A percentile compares a stretch with the other conserved stretches of the same genome.
Evolutionary conservation across 2,113 vertebrate genomes (phyloP).

Genomic region (Upupa epops): DNA sequence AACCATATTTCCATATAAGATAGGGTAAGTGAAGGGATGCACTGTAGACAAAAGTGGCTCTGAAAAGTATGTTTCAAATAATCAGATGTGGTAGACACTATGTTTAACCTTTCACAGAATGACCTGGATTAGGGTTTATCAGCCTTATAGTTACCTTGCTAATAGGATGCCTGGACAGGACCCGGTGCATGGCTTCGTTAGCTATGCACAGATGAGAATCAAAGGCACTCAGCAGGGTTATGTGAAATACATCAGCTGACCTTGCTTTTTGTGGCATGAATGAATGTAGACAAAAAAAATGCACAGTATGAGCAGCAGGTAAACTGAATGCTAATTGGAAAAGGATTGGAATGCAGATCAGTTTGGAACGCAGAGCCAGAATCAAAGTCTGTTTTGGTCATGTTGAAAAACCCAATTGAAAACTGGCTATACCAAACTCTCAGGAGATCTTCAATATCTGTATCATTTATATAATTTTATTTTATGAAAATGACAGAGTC

Average conservation of each 20-base stretch:
- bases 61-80: background rate
- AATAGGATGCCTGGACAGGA: background rate
- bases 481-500: background rate
- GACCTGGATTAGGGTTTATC: background rate
- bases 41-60: background rate
- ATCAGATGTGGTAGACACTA: background rate
- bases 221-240: background rate
- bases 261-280: constrained; percentile 3
- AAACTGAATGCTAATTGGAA: background rate
- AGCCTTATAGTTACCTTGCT: background rate
- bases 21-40: background rate
- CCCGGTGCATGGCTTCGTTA: background rate
- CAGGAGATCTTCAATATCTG: background rate
- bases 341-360: background rate
- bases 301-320: background rate
- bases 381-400: background rate
- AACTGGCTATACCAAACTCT: background rate
- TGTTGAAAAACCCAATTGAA: background rate
- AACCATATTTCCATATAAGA: background rate
- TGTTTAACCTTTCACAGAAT: background rate
- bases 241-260: background rate
- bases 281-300: background rate
- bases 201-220: background rate
- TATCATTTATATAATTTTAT: no score
- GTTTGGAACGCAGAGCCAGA: background rate